Base-by-base conservation (phyloP, 2,113 vertebrate genomes). In the Aramus guarauna region DNA sequence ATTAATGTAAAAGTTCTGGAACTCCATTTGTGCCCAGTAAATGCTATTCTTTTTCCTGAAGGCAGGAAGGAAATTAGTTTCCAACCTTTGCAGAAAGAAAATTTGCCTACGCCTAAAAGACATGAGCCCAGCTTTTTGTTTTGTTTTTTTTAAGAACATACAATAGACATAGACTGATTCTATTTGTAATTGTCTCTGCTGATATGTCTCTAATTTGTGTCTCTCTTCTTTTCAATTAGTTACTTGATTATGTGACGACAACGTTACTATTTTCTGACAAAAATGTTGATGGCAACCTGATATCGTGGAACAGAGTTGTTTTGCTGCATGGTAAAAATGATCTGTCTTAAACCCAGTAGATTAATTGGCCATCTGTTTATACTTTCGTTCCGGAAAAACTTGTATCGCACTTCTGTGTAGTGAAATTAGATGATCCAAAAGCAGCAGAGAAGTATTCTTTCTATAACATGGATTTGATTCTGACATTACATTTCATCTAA, bases 231-330 rank as follows among this genome's bases (percentile, higher is more conserved):
- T 77, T 52, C 41, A 62, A 59, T 77, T 95, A 99, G 99, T 98
- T 99, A 84, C 98, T 99, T 37, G 98, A 99, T 97, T 99, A 99
- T 4, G 98, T 99, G 96, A 98, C 97, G 8, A 99, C 99, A 30
- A 98, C 99, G 2, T 97, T 99, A 73, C 98, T 99, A 55, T 99
- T 99, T 97, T 99, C 99, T 5, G 99, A 99, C 97, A 99, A 97
- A 98, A 99, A 99, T 2, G 99, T 99, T 17, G 97, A 99, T 98
- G 99, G 98, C 98, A 99, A 99, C 95, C 96, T 99, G 86, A 98
- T 99, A 91, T 97, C 99, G 0, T 99, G 99, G 99, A 99, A 99
- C 98, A 98, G 99, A 36, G 99, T 99, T 58, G 99, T 99, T 73
- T 97, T 99, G 85, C 98, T 99, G 60, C 99, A 99, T 6, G 99